These are phyloP conservation scores for Brevimyrus niger DNA, from an alignment of 2,113 vertebrate species.

Conservation along the genomic window DNA sequence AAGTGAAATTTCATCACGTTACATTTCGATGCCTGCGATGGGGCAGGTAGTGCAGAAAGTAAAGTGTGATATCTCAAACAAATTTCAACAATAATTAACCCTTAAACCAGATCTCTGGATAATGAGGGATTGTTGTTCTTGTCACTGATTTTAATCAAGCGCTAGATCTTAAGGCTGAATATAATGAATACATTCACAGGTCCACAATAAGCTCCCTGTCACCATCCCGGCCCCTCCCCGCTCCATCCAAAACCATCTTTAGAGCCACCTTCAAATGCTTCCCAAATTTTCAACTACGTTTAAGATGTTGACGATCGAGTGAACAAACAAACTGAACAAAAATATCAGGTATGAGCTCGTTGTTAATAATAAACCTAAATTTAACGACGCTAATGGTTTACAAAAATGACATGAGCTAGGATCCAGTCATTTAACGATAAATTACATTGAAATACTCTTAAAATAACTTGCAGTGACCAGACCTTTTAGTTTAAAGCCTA, in stretches of 20 bases:
- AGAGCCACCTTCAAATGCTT: background rate
- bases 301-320: background rate
- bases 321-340: background rate
- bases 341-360: background rate
- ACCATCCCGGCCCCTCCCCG: background rate
- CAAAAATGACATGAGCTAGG: background rate
- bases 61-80: background rate
- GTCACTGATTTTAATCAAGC: background rate
- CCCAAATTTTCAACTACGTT: background rate
- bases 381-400: background rate
- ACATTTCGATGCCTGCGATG: background rate
- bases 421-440: background rate
- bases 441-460: background rate
- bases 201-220: background rate
- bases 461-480: background rate
- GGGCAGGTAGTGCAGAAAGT: background rate
- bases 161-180: background rate
- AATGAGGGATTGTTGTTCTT: background rate
- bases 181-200: background rate
- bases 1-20: background rate
- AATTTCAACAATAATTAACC: background rate
- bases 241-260: background rate
- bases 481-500: background rate
- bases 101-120: background rate
- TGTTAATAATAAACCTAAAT: background rate